Evolutionary conservation across 2,888 invertebrate species (phyloP).

Genomic region (Syritta pipiens): DNA sequence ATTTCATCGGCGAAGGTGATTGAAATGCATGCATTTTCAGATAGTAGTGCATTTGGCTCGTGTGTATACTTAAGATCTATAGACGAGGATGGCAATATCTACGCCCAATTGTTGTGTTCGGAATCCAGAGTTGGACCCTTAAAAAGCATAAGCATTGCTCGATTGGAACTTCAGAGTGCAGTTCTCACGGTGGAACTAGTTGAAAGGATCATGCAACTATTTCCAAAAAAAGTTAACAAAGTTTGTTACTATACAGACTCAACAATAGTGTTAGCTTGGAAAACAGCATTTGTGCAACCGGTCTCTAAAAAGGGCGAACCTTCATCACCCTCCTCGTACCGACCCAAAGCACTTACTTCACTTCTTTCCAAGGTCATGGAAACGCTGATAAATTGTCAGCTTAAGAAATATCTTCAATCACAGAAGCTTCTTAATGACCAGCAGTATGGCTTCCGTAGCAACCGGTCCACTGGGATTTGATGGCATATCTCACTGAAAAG

Average conservation of each 20-base stretch:
- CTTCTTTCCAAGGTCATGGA: no score
- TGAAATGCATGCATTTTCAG: conserved; percentile 8
- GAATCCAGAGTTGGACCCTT: conserved; percentile 7
- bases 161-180: neutral
- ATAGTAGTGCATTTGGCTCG: conserved; percentile 4
- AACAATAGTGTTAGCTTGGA: conserved; percentile 8
- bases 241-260: conserved; percentile 7
- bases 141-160: neutral
- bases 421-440: no score
- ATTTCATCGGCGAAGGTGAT: neutral
- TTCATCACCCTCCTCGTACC: no score
- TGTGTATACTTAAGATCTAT: neutral
- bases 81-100: neutral
- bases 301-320: no score
- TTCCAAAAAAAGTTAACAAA: neutral
- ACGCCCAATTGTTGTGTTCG: neutral
- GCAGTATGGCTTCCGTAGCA: no score
- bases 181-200: conserved; percentile 11
- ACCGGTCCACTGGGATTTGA: no score
- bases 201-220: neutral
- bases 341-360: no score
- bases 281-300: no score
- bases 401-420: no score
- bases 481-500: no score
- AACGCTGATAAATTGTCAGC: no score